Base-by-base conservation (phyloP, 1,140 invertebrate genomes). In the Procambarus virginalis region DNA sequence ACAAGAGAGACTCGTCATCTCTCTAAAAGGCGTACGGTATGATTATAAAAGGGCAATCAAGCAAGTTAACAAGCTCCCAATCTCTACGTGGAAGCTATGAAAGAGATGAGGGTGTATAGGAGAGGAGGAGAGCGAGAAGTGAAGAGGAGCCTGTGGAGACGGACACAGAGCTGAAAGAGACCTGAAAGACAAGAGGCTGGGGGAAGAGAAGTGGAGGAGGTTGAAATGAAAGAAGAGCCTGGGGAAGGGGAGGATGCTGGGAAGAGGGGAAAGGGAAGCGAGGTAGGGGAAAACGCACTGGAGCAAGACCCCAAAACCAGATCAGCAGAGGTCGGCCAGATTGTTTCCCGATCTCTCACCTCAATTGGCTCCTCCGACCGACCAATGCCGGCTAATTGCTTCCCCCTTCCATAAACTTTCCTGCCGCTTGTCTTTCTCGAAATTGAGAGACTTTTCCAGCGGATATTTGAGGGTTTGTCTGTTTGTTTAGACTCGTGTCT, bases 401-500 rank as follows among this genome's bases (percentile, higher is more conserved):
- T 84, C 70, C 82, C 73, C 68, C 49, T 84, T 84, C 70, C 68
- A 73, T 75, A 73, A 75, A 73, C 82, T 75, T 84, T 75, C 82
- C 70, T 76, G 68, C 49, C 82, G 70, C 64, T 84, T 73, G 70
- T 76, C 82, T 84, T 45, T 48, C 70, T 34, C 82, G 45, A 48
- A 76, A 75, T 48, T 55, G 84, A 60, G 76, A n/a, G 82, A 73
- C 68, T 73, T 22, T 73, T 73, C n/a, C 68, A 73, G n/a, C 49
- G 80, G 45, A 45, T 82, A 64, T 82, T 60, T 78, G 49, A 34
- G 73, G 20, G 75, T 77, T 17, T 86, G 60, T 10, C 5, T 64
- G 60, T 64, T 64, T 64, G 60, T 64, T 64, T 64, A 64, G 60
- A 10, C 60, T 64, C 14, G 60, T 64, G 60, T 64, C 60, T 17